phyloP scores from a whole-genome alignment of 1,140 invertebrate species.

The Anoplolepis gracilipes region DNA sequence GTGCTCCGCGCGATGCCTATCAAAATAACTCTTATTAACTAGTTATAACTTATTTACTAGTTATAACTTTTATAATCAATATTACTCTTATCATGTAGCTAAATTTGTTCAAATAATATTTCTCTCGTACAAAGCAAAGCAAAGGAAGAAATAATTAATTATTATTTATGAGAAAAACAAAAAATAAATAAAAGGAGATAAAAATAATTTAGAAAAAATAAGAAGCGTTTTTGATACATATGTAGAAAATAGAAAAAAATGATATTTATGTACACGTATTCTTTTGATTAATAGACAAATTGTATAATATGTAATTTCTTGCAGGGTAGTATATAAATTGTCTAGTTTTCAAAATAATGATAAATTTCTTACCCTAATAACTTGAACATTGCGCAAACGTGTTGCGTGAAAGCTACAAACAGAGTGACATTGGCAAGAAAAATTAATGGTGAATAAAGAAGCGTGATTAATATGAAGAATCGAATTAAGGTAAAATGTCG shows the following conservation, averaged over 20 bases:
- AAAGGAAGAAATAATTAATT: conserved; percentile 10
- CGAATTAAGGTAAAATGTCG: conserved; percentile 8
- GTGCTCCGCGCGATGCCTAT: neutral
- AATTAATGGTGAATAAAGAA: neutral
- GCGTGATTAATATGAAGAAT: neutral
- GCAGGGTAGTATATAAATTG: neutral
- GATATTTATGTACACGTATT: neutral
- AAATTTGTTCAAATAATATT: neutral
- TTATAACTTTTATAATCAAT: too few species aligned
- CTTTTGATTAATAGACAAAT: neutral
- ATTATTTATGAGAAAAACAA: neutral
- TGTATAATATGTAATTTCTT: neutral
- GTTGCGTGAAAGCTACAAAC: conserved; percentile 17
- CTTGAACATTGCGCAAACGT: conserved; percentile 32
- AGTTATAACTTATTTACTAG: too few species aligned
- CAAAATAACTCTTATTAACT: conserved; percentile 1
- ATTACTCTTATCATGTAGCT: neutral
- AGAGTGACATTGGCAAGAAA: neutral
- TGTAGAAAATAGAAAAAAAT: neutral
- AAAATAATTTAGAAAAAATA: neutral
- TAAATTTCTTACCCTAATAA: conserved; percentile 23
- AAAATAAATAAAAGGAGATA: neutral
- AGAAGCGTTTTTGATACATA: neutral
- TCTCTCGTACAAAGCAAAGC: neutral
- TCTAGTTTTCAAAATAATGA: conserved; percentile 20